Percentiles rank a stretch among this genome's conserved stretches.
Conservation (phyloP, 1,140 invertebrate genomes). For the Eupeodes corollae region DNA sequence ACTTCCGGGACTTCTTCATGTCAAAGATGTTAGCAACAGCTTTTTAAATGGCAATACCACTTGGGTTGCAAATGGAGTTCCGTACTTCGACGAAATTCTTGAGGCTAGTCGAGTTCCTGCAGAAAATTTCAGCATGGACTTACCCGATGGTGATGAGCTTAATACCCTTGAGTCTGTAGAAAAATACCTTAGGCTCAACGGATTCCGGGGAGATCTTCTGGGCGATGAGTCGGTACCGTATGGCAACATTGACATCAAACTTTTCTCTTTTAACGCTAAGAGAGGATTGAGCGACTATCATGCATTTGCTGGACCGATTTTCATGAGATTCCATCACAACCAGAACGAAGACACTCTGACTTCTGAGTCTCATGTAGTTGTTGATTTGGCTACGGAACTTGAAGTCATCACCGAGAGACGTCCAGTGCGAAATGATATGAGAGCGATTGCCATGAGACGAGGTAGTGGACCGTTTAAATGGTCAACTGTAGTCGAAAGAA, state of each 20-base stretch:
- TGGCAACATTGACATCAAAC: slow-evolving; percentile 35
- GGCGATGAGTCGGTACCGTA: slow-evolving; percentile 33
- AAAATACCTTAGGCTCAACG: slow-evolving; percentile 23
- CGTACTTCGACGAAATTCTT: slow-evolving; percentile 53
- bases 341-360: not conserved
- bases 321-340: slow-evolving; percentile 25
- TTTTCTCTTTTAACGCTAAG: slow-evolving; percentile 31
- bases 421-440: slow-evolving; percentile 29
- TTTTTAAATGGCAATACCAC: slow-evolving; percentile 52
- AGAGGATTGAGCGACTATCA: slow-evolving; percentile 30
- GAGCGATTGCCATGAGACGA: slow-evolving; percentile 25
- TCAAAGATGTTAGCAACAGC: slow-evolving; percentile 55
- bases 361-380: slow-evolving; percentile 16
- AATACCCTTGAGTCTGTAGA: slow-evolving; percentile 27
- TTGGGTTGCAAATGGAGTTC: slow-evolving; percentile 70
- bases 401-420: slow-evolving; percentile 29
- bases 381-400: slow-evolving; percentile 19
- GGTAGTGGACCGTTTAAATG: slow-evolving; percentile 53
- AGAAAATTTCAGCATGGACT: slow-evolving; percentile 41
- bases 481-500: slow-evolving; percentile 44
- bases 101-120: slow-evolving; percentile 20
- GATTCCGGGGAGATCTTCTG: slow-evolving; percentile 33
- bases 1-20: slow-evolving; percentile 54
- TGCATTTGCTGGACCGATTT: slow-evolving; percentile 33
- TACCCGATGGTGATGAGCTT: slow-evolving; percentile 38